Evolutionary conservation across 1,140 invertebrate genomes (phyloP), one percentile per base, ranked within the genome.

Genomic region (Vollenhovia emeryi): DNA sequence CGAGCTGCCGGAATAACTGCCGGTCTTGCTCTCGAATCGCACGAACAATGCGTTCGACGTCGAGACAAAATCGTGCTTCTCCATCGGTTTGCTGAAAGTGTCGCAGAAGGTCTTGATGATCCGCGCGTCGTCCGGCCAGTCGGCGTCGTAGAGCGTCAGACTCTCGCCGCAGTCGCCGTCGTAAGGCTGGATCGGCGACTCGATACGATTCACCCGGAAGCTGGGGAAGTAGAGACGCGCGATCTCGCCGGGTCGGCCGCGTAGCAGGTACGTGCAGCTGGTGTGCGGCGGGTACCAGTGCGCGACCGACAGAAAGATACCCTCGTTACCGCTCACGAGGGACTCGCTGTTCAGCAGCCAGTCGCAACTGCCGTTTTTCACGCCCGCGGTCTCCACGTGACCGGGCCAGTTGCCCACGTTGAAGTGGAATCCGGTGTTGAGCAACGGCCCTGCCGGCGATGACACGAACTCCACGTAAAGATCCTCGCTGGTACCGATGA

Each of bases 101-200:
- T 98, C 98, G 93, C 98, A 98, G 93, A 98, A 98, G 6, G 98
- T 98, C 93, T 98, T 98, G 86, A 98, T 98, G 71, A 98, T 98
- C 69, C 96, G 96, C 0, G 98, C 97, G 84, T 98, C 98, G 90
- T 98, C 98, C 3, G 98, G 97, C 95, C 97, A 97, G 21, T 97
- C 96, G 0, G 98, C 96, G 87, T 98, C 98, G 93, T 98, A 98
- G 1, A 99, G 95, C 0, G 98, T 98, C 13, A 99, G 94, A 3
- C 98, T 98, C 90, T 99, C 98, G 0, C 97, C 98, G 89, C 98
- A 99, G 87, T 98, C 98, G 0, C 97, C 97, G 45, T 97, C 97
- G 92, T 97, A 98, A 0, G 97, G 96, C n/a, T 96, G 95, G 59
- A 98, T 98, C 0, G 98, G 98, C 0, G 98, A 98, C 91, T 98